phyloP scores from a whole-genome alignment of 2,888 invertebrate species.

The Maniola hyperantus region DNA sequence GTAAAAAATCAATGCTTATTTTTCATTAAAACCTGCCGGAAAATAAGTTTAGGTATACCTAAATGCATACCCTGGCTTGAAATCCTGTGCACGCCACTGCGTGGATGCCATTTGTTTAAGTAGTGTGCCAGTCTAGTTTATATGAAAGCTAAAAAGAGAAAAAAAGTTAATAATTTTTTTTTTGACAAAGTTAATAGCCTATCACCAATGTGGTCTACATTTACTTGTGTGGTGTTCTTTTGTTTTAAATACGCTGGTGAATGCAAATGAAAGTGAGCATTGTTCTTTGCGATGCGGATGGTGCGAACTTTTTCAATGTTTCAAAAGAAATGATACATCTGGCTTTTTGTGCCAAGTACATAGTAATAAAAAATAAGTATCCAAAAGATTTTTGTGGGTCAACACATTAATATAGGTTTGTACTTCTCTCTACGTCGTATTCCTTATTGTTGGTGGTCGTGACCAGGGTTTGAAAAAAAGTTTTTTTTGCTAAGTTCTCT shows the following conservation, averaged over 20 bases:
- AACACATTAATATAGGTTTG: not conserved
- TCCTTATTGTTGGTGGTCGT: no score
- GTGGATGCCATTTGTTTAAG: no score
- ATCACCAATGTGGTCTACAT: not conserved
- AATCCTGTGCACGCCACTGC: no score
- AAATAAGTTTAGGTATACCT: no score
- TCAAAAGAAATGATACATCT: constrained; percentile 6
- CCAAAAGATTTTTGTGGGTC: not conserved
- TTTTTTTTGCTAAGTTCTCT: no score
- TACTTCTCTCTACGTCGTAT: not conserved
- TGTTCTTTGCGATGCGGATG: constrained; percentile 17
- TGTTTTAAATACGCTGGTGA: constrained; percentile 18
- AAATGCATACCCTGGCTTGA: no score
- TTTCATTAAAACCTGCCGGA: no score
- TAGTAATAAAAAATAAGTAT: not conserved
- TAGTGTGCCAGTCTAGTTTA: no score
- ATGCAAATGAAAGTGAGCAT: constrained; percentile 21
- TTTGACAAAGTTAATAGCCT: not conserved
- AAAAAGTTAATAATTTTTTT: no score
- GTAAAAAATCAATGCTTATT: no score
- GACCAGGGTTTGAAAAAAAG: no score
- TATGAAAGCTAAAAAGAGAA: no score
- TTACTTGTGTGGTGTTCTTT: constrained; percentile 18
- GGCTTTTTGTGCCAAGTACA: constrained; percentile 1
- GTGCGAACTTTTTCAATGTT: constrained; percentile 11